Percentiles rank a stretch among this genome's conserved stretches.
phyloP scores from a whole-genome alignment of 1,140 invertebrate species.

The Laupala kohalensis region DNA sequence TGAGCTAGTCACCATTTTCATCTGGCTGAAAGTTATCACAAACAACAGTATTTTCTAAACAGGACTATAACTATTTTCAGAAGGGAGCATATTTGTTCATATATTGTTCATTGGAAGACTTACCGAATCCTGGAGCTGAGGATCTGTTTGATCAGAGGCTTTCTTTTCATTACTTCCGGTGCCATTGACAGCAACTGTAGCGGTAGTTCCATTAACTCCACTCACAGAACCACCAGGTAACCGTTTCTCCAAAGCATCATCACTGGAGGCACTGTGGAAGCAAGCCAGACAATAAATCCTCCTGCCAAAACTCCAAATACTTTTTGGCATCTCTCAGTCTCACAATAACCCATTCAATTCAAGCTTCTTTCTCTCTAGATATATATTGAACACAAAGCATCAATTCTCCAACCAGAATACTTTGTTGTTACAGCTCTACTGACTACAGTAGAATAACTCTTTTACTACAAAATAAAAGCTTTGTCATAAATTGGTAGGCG shows the following conservation, averaged over 20 bases:
- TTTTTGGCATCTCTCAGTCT: neutral
- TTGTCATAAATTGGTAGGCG: too few species aligned
- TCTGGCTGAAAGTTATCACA: too few species aligned
- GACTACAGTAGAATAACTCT: too few species aligned
- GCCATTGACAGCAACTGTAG: slow-evolving; percentile 6
- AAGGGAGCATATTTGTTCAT: too few species aligned
- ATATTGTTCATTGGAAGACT: neutral
- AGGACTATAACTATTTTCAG: too few species aligned
- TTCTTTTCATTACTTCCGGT: neutral
- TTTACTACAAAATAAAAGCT: too few species aligned
- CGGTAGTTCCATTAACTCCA: neutral
- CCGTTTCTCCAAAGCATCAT: slow-evolving; percentile 16
- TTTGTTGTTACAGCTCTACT: too few species aligned
- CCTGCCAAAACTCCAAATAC: neutral
- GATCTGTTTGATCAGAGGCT: neutral
- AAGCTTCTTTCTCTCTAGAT: neutral
- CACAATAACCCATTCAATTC: neutral
- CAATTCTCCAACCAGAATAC: neutral
- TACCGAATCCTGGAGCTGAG: neutral
- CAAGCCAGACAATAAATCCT: neutral
- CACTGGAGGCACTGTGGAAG: slow-evolving; percentile 16
- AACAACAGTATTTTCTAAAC: too few species aligned
- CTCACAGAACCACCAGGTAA: neutral
- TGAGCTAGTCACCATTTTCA: too few species aligned
- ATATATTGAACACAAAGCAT: neutral